Conservation (phyloP, 2,113 vertebrate species). For the Entelurus aequoreus region DNA sequence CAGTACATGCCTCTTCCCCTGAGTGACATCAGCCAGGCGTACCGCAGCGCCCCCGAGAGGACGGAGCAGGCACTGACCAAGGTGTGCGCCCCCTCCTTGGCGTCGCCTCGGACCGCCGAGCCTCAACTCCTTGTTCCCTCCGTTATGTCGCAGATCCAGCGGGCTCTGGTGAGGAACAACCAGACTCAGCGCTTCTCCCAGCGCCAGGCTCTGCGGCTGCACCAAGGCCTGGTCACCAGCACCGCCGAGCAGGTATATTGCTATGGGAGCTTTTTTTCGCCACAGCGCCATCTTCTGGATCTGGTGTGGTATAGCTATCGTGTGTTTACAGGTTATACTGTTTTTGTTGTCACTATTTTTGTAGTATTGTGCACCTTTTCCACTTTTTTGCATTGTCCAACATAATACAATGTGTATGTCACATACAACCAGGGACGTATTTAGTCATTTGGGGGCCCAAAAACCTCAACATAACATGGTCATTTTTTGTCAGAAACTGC, state of each 20-base stretch:
- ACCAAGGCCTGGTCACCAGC: slow-evolving; percentile 87
- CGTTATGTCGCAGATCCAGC: slow-evolving; percentile 78
- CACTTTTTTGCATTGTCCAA: too few species aligned
- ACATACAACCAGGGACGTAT: too few species aligned
- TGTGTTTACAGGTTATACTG: too few species aligned
- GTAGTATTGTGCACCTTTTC: too few species aligned
- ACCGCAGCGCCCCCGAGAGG: slow-evolving; percentile 82
- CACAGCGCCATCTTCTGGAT: too few species aligned
- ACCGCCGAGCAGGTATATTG: slow-evolving; percentile 69
- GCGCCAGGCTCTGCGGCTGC: slow-evolving; percentile 85
- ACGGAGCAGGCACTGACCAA: slow-evolving; percentile 86
- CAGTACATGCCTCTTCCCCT: slow-evolving; percentile 89
- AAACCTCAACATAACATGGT: too few species aligned
- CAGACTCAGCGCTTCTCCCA: slow-evolving; percentile 85
- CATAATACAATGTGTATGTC: too few species aligned
- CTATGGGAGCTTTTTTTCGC: too few species aligned
- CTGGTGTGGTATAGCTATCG: too few species aligned
- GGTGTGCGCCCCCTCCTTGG: slow-evolving; percentile 50
- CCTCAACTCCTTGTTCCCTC: background rate
- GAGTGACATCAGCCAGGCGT: slow-evolving; percentile 85
- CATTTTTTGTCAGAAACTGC: too few species aligned
- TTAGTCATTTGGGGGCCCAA: too few species aligned
- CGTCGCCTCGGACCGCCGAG: background rate
- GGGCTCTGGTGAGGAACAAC: slow-evolving; percentile 85
- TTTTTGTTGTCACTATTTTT: too few species aligned